Conservation (phyloP, 2,797 vertebrate species). For the Siniperca obscura region DNA sequence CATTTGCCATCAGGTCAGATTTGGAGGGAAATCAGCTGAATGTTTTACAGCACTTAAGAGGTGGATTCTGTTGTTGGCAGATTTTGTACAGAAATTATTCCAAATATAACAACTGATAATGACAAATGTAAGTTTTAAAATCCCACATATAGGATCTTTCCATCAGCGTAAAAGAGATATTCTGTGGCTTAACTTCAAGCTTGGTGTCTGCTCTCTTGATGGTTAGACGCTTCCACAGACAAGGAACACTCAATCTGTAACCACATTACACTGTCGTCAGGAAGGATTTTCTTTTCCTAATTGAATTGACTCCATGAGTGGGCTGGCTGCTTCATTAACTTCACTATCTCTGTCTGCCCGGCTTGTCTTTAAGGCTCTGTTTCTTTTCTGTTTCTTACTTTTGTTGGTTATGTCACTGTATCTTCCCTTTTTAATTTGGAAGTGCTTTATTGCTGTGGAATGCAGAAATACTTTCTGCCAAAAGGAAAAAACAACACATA, state of each 20-base stretch:
- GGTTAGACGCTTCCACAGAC: conserved; percentile 20
- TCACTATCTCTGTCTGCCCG: conserved; percentile 6
- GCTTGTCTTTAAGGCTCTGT: background rate
- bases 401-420: background rate
- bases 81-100: background rate
- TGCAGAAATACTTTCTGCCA: background rate
- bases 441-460: background rate
- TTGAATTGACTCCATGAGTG: conserved; percentile 39
- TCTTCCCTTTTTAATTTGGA: background rate
- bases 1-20: background rate
- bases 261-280: conserved; percentile 50
- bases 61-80: too few species aligned
- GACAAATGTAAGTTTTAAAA: background rate
- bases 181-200: background rate
- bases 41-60: background rate
- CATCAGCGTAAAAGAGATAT: background rate
- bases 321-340: conserved; percentile 31
- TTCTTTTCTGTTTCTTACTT: background rate
- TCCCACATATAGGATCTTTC: background rate
- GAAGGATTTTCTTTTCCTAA: conserved; percentile 50
- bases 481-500: background rate
- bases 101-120: background rate
- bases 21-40: background rate
- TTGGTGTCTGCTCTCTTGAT: background rate
- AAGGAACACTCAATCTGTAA: conserved; percentile 24